Percentiles rank a stretch among this genome's conserved stretches.
phyloP scores from a whole-genome alignment of 1,140 invertebrate genomes.

The Drosophila insularis region DNA sequence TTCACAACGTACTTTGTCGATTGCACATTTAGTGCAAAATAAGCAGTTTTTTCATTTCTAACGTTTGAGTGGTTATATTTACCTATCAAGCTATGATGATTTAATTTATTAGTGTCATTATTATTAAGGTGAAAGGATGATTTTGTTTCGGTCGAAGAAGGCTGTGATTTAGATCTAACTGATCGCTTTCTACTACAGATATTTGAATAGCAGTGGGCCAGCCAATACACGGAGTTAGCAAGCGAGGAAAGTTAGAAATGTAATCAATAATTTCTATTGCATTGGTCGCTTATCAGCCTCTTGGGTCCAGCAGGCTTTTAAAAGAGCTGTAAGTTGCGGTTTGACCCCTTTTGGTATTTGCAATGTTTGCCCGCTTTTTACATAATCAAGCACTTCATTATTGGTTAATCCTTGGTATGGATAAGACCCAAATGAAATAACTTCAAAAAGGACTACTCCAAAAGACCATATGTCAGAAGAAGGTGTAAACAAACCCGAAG shows the following conservation, averaged over 20 bases:
- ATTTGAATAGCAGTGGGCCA: conserved; percentile 89
- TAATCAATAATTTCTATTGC: conserved; percentile 91
- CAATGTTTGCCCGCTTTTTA: conserved; percentile 89
- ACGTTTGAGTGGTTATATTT: neutral
- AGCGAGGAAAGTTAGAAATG: conserved; percentile 89
- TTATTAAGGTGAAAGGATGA: neutral
- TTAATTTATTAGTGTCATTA: neutral
- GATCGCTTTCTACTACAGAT: conserved; percentile 56
- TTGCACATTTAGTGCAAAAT: conserved; percentile 24
- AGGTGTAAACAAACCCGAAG: conserved; percentile 91
- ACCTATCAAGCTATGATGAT: neutral
- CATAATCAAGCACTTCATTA: conserved; percentile 91
- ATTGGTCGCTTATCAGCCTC: conserved; percentile 88
- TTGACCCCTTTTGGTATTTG: conserved; percentile 89
- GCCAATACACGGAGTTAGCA: conserved; percentile 91
- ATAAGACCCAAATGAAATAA: conserved; percentile 93
- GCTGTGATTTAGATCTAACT: conserved; percentile 50
- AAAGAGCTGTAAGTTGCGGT: conserved; percentile 88
- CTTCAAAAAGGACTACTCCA: conserved; percentile 92
- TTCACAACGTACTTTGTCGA: neutral
- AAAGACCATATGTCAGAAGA: conserved; percentile 94
- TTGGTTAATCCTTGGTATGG: conserved; percentile 94
- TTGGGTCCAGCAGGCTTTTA: conserved; percentile 90
- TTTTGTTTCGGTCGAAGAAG: conserved; percentile 24
- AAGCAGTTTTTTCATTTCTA: neutral